These are phyloP conservation scores for Quadroppia sp. DNA, from an alignment of 2,888 invertebrate genomes.

Conservation along the genomic window DNA sequence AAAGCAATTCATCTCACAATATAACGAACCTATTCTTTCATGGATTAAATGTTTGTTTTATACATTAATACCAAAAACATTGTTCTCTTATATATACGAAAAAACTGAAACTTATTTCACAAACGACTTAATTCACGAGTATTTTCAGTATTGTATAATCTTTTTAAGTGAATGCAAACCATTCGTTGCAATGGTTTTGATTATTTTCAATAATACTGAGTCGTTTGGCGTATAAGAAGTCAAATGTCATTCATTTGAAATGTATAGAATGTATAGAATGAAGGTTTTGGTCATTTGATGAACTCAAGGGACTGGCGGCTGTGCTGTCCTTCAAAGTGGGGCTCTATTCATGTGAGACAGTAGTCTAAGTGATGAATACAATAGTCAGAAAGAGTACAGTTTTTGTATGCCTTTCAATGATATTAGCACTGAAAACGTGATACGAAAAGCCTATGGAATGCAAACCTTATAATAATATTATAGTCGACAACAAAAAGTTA, in stretches of 20 bases:
- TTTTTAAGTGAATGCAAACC: neutral
- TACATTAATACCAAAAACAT: no score
- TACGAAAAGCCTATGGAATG: neutral
- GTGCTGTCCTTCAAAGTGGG: neutral
- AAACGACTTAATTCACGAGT: neutral
- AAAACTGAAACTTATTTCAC: no score
- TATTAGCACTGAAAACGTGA: neutral
- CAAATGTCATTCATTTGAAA: neutral
- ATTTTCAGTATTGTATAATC: neutral
- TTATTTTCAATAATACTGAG: neutral
- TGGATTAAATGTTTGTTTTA: no score
- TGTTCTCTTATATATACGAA: no score
- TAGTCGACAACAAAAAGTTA: neutral
- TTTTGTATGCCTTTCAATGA: neutral
- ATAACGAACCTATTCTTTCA: no score
- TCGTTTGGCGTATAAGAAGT: neutral
- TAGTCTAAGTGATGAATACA: neutral
- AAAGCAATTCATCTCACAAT: no score
- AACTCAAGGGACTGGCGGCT: neutral
- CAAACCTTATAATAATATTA: neutral
- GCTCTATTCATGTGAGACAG: neutral
- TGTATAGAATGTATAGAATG: neutral
- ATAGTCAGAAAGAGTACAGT: neutral
- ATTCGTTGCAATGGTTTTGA: neutral
- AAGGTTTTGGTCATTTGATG: neutral